A percentile compares a stretch with the other conserved stretches of the same genome.
phyloP scores from a whole-genome alignment of 2,888 invertebrate species.

The Tinea pellionella region DNA sequence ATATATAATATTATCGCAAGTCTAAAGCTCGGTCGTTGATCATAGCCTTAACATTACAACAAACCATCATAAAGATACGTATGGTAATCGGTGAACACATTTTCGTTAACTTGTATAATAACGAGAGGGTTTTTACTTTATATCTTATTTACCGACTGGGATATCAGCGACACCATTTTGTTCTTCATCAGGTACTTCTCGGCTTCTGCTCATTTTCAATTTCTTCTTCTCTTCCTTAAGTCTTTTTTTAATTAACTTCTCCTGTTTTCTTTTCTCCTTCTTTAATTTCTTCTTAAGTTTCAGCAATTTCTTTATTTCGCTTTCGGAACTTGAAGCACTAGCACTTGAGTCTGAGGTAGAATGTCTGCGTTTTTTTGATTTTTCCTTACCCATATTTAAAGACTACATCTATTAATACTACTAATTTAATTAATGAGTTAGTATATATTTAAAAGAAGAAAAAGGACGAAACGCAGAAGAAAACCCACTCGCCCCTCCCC shows the following conservation, averaged over 20 bases:
- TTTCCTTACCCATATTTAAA: constrained; percentile 43
- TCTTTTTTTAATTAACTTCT: constrained; percentile 63
- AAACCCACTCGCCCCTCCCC: too few species aligned
- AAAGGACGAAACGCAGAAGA: too few species aligned
- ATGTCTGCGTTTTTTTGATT: constrained; percentile 45
- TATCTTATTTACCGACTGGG: constrained; percentile 50
- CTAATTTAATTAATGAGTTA: neutral
- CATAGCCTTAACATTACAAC: too few species aligned
- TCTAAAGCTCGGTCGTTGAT: too few species aligned
- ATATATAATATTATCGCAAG: too few species aligned
- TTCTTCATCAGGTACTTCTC: constrained; percentile 27
- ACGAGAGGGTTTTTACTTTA: too few species aligned
- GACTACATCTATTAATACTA: neutral
- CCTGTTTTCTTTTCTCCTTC: constrained; percentile 64
- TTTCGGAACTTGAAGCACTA: constrained; percentile 54
- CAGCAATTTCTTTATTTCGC: constrained; percentile 58
- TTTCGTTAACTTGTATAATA: too few species aligned
- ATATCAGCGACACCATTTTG: constrained; percentile 40
- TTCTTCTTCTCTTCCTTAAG: constrained; percentile 56
- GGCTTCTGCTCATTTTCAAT: neutral
- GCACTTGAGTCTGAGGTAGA: constrained; percentile 35
- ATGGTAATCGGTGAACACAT: too few species aligned
- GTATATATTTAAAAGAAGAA: too few species aligned
- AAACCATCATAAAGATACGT: too few species aligned
- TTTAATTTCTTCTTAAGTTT: constrained; percentile 68